Base-by-base conservation (phyloP, 1,140 invertebrate species). In the Amphibalanus amphitrite region DNA sequence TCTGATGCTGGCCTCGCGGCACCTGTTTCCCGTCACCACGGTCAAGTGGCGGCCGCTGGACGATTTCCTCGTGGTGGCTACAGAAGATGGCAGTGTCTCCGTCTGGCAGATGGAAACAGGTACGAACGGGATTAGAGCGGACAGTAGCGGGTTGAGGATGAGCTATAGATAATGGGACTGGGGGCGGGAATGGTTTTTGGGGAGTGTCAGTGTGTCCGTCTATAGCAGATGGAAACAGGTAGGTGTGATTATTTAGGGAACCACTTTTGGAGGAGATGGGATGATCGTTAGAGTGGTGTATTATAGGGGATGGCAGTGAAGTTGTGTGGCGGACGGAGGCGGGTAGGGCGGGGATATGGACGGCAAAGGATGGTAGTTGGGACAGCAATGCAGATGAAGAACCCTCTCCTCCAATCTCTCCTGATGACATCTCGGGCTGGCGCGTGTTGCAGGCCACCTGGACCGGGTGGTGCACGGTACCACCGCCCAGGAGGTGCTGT, bases 81-180 rank as follows among this genome's bases (percentile, higher is more conserved):
- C 95, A 79, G 90, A 92, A 20, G 96, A 99, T 83, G 95, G 95
- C 25, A 94, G 93, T 10, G 94, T 98, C 17, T 97, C 98, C 80
- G 93, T 98, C 0, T 99, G 97, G 97, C 95, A 99, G 84, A 98
- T 99, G 95, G 97, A 99, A 83, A 99, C 96, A 68, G 95, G 87
- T 86, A 74, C 76, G 74, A 72, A n/a, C n/a, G n/a, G n/a, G n/a
- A n/a, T n/a, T n/a, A n/a, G n/a, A n/a, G n/a, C n/a, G n/a, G n/a
- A n/a, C n/a, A n/a, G n/a, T n/a, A n/a, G n/a, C n/a, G n/a, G n/a
- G n/a, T n/a, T n/a, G n/a, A n/a, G n/a, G n/a, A n/a, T n/a, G n/a
- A n/a, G n/a, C n/a, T n/a, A n/a, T n/a, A n/a, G n/a, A n/a, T n/a
- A n/a, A n/a, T n/a, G n/a, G n/a, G n/a, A n/a, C n/a, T n/a, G n/a